Percentiles rank a stretch among this genome's conserved stretches.
phyloP scores from a whole-genome alignment of 2,797 vertebrate genomes.

The Poeciliopsis paucimaculata region DNA sequence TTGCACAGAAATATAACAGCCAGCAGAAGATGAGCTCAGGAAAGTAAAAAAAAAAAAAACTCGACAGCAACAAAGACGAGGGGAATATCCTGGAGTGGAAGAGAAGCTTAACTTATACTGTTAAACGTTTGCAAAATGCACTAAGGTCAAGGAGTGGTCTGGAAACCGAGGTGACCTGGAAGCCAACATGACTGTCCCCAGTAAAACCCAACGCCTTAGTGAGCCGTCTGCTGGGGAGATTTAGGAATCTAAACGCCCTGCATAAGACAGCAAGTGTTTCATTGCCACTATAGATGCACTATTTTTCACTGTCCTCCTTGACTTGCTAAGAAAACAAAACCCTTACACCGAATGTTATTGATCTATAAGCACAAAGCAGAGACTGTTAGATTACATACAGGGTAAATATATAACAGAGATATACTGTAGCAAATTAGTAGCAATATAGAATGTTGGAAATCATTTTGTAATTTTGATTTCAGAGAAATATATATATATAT shows the following conservation, averaged over 20 bases:
- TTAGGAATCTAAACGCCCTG: conserved; percentile 12
- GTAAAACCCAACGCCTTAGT: conserved; percentile 14
- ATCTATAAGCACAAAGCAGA: conserved; percentile 27
- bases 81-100: not conserved
- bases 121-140: conserved; percentile 34
- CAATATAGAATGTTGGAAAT: conserved; percentile 22
- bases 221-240: conserved; percentile 2
- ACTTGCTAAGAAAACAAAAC: conserved; percentile 20
- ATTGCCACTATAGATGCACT: conserved; percentile 5
- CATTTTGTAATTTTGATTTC: conserved; percentile 30
- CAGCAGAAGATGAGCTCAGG: conserved; percentile 55
- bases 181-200: conserved; percentile 6
- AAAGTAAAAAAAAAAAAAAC: conserved; percentile 58
- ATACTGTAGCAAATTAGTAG: conserved; percentile 19
- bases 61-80: not conserved
- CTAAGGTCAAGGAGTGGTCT: conserved; percentile 33
- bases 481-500: conserved; percentile 15
- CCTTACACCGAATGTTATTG: conserved; percentile 15
- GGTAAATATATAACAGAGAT: not conserved
- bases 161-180: conserved; percentile 36
- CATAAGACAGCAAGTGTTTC: conserved; percentile 20
- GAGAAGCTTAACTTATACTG: conserved; percentile 34
- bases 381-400: conserved; percentile 2
- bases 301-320: conserved; percentile 11
- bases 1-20: conserved; percentile 84